A percentile compares a stretch with the other conserved stretches of the same genome.
These are phyloP conservation scores for Eumeta japonica DNA, from an alignment of 1,140 invertebrate species.

Conservation along the genomic window DNA sequence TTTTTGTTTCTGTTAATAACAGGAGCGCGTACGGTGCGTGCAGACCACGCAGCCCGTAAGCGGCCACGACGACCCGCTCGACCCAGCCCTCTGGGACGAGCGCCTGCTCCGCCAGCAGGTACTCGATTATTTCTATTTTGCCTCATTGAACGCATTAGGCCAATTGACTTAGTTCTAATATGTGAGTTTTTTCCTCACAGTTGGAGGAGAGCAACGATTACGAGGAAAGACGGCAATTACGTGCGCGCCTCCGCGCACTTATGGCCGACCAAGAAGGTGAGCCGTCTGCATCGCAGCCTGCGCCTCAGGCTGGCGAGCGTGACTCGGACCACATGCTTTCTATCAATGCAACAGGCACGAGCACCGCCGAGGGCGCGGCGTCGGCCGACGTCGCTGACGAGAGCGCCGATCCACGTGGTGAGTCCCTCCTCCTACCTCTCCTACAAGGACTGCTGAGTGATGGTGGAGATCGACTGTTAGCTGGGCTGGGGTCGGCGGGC, in stretches of 20 bases:
- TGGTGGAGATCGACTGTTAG: conserved; percentile 33
- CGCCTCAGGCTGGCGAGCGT: not conserved
- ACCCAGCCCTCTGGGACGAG: no score
- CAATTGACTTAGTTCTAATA: no score
- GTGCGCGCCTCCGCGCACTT: conserved; percentile 71
- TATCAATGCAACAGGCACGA: conserved; percentile 57
- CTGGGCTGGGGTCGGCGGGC: conserved; percentile 35
- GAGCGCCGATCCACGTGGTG: conserved; percentile 40
- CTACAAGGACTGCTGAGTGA: conserved; percentile 59
- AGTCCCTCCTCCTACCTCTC: conserved; percentile 61
- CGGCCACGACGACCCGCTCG: no score
- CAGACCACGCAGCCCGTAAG: no score
- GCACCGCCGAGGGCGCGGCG: conserved; percentile 56
- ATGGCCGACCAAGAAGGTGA: conserved; percentile 79
- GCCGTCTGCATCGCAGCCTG: conserved; percentile 4
- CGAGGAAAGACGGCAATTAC: conserved; percentile 79
- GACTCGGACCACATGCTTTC: no score
- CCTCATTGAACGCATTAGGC: no score
- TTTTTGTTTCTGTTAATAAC: no score
- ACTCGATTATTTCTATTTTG: no score
- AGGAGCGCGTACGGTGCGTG: no score
- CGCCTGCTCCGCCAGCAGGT: no score
- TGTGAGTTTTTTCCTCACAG: no score
- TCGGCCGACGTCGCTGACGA: conserved; percentile 22
- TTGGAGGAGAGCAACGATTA: conserved; percentile 82